These are phyloP conservation scores for Eupsilia transversa DNA, from an alignment of 2,888 invertebrate genomes.

Conservation along the genomic window DNA sequence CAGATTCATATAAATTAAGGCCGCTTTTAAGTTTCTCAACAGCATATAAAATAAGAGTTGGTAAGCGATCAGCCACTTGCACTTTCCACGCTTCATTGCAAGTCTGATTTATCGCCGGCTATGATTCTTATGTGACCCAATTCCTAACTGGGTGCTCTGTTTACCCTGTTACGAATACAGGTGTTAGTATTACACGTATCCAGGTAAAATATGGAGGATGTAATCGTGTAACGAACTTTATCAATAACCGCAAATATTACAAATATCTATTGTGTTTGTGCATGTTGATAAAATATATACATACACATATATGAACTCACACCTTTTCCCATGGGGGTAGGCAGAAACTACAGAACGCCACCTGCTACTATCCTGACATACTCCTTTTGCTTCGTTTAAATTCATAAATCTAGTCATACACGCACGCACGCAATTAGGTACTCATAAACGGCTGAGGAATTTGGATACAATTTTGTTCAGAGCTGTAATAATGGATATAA, in stretches of 20 bases:
- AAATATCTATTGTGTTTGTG: background rate
- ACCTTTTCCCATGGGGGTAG: background rate
- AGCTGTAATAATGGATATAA: background rate
- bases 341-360: background rate
- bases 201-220: constrained; percentile 3
- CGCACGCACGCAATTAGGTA: background rate
- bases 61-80: constrained; percentile 28
- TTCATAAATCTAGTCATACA: background rate
- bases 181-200: constrained; percentile 17
- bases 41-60: background rate
- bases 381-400: background rate
- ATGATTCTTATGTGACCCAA: constrained; percentile 57
- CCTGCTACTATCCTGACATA: no score
- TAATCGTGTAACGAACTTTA: no score
- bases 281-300: background rate
- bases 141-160: constrained; percentile 48
- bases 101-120: constrained; percentile 47
- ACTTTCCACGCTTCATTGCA: constrained; percentile 39
- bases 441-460: no score
- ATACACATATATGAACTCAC: background rate
- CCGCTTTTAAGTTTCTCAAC: background rate
- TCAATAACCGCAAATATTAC: background rate
- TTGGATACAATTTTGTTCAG: background rate
- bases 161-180: constrained; percentile 37
- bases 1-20: background rate